Percentiles rank a stretch among this genome's conserved stretches.
Evolutionary conservation across 2,113 vertebrate species (phyloP).

Genomic region (Cinclus cinclus): DNA sequence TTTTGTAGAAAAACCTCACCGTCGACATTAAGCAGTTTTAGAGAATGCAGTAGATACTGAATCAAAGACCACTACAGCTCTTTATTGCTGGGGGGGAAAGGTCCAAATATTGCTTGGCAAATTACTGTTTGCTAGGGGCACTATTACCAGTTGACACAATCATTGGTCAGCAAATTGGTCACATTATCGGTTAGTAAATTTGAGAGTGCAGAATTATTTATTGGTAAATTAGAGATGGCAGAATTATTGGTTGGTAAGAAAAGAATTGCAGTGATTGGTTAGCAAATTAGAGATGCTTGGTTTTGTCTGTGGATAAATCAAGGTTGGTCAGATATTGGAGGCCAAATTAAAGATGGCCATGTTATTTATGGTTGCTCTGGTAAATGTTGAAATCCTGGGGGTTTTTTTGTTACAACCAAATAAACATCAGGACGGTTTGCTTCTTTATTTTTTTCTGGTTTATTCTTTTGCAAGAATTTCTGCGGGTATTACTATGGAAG

Average conservation of each 20-base stretch:
- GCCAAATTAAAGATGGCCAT: slow-evolving; percentile 73
- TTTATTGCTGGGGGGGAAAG: slow-evolving; percentile 64
- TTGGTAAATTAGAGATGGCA: slow-evolving; percentile 82
- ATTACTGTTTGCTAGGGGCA: slow-evolving; percentile 74
- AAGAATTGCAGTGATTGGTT: slow-evolving; percentile 75
- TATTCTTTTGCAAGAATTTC: not conserved
- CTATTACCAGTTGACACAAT: slow-evolving; percentile 75
- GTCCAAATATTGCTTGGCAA: slow-evolving; percentile 75
- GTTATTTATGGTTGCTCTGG: slow-evolving; percentile 71
- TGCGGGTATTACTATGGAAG: not conserved
- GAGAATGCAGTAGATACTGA: slow-evolving; percentile 37
- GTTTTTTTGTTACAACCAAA: slow-evolving; percentile 18
- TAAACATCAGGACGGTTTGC: not conserved
- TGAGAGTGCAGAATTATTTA: slow-evolving; percentile 81
- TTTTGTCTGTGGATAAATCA: slow-evolving; percentile 77
- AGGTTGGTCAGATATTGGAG: slow-evolving; percentile 68
- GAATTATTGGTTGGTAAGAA: slow-evolving; percentile 80
- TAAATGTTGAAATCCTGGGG: slow-evolving; percentile 21
- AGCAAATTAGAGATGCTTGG: slow-evolving; percentile 76
- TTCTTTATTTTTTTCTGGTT: not conserved
- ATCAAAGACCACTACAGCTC: slow-evolving; percentile 57
- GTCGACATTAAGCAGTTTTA: not conserved
- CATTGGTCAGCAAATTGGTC: slow-evolving; percentile 80
- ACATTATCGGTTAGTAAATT: slow-evolving; percentile 81
- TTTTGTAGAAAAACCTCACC: not conserved